Evolutionary conservation across 2,888 invertebrate genomes (phyloP), one percentile per base, ranked within the genome.

Genomic region (Sepiola atlantica): DNA sequence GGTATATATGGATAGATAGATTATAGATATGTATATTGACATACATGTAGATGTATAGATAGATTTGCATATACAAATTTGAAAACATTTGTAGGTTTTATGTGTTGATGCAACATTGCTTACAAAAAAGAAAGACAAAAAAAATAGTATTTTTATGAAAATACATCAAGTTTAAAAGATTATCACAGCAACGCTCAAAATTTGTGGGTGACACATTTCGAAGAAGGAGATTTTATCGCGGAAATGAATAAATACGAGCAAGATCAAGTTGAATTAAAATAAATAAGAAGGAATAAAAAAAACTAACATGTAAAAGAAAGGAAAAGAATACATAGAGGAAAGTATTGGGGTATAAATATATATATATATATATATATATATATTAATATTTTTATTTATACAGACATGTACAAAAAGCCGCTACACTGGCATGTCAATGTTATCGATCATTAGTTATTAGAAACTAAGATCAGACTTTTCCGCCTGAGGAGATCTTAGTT

Each of bases 31-130:
- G 35, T 91, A 91, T 77, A 55, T 45, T 21, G 21, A 24, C 12
- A 35, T 90, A 32, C 54, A 35, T 93, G 35, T n/a, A 54, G 32
- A 54, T 94, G 77, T 94, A n/a, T 92, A 57, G 8, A 57, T 92
- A 77, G 54, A 93, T 94, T 35, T 94, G 91, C 55, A 54, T 94
- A 24, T 91, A n/a, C 55, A n/a, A 90, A n/a, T 92, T 55, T 94
- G 91, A 92, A 92, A 92, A 28, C 92, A 61, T 94, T 45, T 92
- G 45, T 94, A 57, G 35, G 92, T 94, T 28, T 77, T 93, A 4
- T 45, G 57, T 94, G 57, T 91, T 35, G 90, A 92, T 92, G 55
- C 54, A 91, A 45, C 2, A 77, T 77, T 18, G 32, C 77, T 77
- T 77, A 77, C 77, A 77, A 77, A 61, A 61, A n/a, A n/a, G n/a